Conservation (phyloP, 2,797 vertebrate genomes). For the Sebastes ruberrimus region DNA sequence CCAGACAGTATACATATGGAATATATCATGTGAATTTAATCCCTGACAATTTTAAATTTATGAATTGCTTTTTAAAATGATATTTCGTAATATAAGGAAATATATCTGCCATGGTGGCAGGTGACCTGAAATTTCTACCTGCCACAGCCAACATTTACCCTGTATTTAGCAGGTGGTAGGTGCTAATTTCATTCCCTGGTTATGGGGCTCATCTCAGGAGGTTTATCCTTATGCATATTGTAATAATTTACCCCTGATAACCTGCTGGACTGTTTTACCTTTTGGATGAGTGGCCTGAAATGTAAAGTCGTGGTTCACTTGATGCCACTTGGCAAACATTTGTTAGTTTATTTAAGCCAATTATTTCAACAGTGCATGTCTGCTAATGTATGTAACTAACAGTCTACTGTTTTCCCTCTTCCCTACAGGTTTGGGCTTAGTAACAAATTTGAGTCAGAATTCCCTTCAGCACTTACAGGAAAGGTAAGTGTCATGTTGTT, state of each 20-base stretch:
- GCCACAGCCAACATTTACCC: no score
- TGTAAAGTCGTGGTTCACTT: not conserved
- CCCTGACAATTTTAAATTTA: no score
- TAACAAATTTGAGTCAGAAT: conserved; percentile 99
- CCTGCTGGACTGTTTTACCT: not conserved
- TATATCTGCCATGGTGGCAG: no score
- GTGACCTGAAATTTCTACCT: no score
- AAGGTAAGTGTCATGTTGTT: conserved; percentile 85
- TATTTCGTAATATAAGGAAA: no score
- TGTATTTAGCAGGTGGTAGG: no score
- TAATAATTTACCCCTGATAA: not conserved
- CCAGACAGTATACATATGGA: no score
- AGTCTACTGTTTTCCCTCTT: not conserved
- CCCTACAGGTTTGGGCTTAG: conserved; percentile 93
- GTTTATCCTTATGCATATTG: not conserved
- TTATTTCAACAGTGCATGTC: not conserved
- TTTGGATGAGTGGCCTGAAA: not conserved
- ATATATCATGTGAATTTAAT: no score
- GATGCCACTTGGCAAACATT: not conserved
- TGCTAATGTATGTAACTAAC: not conserved
- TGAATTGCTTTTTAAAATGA: no score
- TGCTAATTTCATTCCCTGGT: not conserved
- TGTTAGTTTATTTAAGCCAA: not conserved
- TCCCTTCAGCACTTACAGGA: conserved; percentile 97
- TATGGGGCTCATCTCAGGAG: not conserved